Evolutionary conservation across 2,113 vertebrate genomes (phyloP).

Genomic region (Rafetus swinhoei): DNA sequence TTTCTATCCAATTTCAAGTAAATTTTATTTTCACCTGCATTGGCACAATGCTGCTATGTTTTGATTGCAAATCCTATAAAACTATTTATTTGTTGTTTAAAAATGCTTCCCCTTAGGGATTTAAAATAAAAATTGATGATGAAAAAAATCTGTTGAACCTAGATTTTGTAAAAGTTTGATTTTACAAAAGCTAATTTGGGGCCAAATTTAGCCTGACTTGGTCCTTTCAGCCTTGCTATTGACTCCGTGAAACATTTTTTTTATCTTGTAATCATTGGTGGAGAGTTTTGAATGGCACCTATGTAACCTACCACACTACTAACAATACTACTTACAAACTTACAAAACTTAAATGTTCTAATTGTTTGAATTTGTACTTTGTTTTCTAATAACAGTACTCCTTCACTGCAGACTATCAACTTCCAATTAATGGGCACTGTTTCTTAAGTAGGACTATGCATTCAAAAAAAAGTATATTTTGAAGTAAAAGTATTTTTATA

Average conservation of each 20-base stretch:
- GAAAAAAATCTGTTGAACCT: constrained; percentile 20
- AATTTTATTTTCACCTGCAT: constrained; percentile 43
- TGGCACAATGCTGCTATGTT: not conserved
- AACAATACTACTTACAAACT: not conserved
- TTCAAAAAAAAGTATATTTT: not conserved
- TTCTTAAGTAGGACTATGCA: not conserved
- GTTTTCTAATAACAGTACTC: not conserved
- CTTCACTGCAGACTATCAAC: not conserved
- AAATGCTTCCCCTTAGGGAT: constrained; percentile 7
- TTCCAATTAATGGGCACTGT: not conserved
- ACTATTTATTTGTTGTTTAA: constrained; percentile 36
- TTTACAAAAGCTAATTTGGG: constrained; percentile 2
- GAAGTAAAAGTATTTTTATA: not conserved
- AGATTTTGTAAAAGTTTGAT: constrained; percentile 24
- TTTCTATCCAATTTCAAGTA: constrained; percentile 14
- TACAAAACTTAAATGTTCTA: not conserved
- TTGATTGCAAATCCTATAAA: not conserved
- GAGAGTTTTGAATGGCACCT: constrained; percentile 18
- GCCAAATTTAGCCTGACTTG: constrained; percentile 13
- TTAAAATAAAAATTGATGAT: constrained; percentile 20
- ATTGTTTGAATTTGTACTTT: not conserved
- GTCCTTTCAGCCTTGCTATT: constrained; percentile 17
- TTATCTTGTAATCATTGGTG: constrained; percentile 8
- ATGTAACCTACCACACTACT: not conserved
- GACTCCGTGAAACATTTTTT: constrained; percentile 39